Evolutionary conservation across 2,113 vertebrate genomes (phyloP).

Genomic region (Formicarius rufipectus): DNA sequence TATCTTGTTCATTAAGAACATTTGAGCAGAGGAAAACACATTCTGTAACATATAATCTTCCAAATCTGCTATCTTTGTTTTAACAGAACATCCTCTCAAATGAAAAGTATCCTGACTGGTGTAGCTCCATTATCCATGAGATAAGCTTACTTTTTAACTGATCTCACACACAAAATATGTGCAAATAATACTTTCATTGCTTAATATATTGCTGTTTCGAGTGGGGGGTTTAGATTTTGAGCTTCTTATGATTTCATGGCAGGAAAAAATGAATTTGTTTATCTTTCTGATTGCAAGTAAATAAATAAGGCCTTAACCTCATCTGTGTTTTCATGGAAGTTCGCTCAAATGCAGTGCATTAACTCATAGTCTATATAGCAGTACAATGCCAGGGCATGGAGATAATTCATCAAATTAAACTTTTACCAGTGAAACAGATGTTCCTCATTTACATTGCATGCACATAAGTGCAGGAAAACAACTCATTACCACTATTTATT

Average conservation of each 20-base stretch:
- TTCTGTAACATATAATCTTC: not conserved
- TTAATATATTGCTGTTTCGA: not conserved
- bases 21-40: not conserved
- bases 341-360: not conserved
- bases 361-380: not conserved
- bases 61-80: slow-evolving; percentile 27
- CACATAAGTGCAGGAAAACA: not conserved
- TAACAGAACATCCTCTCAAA: slow-evolving; percentile 26
- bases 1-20: not conserved
- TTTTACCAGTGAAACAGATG: not conserved
- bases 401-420: not conserved
- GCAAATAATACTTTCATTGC: not conserved
- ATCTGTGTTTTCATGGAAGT: not conserved
- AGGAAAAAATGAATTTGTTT: not conserved
- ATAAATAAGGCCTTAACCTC: not conserved
- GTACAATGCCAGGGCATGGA: not conserved
- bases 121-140: not conserved
- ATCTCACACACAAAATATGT: not conserved
- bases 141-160: not conserved
- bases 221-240: not conserved
- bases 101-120: slow-evolving; percentile 14
- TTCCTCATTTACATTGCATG: not conserved
- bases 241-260: not conserved
- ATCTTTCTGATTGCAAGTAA: not conserved
- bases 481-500: not conserved